A percentile compares a stretch with the other conserved stretches of the same genome.
Evolutionary conservation across 2,797 vertebrate species (phyloP).

Genomic region (Harpagifer antarcticus): DNA sequence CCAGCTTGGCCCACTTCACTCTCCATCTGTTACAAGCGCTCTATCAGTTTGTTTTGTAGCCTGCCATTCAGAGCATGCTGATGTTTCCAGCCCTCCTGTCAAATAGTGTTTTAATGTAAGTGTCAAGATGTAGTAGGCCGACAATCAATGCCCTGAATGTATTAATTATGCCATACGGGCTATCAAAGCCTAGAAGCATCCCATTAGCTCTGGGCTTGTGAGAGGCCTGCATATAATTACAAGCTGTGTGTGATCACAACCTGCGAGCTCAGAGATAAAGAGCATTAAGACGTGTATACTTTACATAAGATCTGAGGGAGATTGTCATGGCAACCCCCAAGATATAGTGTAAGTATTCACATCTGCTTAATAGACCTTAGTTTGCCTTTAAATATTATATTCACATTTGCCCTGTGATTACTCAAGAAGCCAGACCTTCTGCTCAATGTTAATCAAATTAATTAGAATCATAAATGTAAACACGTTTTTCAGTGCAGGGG

Average conservation of each 20-base stretch:
- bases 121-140: constrained; percentile 31
- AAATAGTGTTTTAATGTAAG: constrained; percentile 40
- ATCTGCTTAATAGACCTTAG: constrained; percentile 39
- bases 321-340: constrained; percentile 49
- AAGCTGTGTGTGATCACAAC: constrained; percentile 54
- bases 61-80: constrained; percentile 34
- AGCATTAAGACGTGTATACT: constrained; percentile 26
- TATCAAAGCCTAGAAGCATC: constrained; percentile 47
- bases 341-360: constrained; percentile 32
- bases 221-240: constrained; percentile 47
- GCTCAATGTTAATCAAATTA: constrained; percentile 32
- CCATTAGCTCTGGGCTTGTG: constrained; percentile 36
- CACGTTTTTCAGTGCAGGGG: constrained; percentile 11
- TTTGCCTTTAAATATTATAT: constrained; percentile 28
- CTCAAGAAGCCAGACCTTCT: constrained; percentile 12
- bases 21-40: constrained; percentile 61
- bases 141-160: constrained; percentile 33
- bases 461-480: constrained; percentile 19
- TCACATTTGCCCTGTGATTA: constrained; percentile 12
- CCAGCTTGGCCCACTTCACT: constrained; percentile 52
- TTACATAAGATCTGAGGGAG: constrained; percentile 40
- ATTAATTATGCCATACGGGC: constrained; percentile 36
- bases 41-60: constrained; percentile 57
- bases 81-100: constrained; percentile 37
- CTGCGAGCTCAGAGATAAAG: constrained; percentile 42